Evolutionary conservation across 2,797 vertebrate genomes (phyloP).

Genomic region (Microhierax caerulescens): DNA sequence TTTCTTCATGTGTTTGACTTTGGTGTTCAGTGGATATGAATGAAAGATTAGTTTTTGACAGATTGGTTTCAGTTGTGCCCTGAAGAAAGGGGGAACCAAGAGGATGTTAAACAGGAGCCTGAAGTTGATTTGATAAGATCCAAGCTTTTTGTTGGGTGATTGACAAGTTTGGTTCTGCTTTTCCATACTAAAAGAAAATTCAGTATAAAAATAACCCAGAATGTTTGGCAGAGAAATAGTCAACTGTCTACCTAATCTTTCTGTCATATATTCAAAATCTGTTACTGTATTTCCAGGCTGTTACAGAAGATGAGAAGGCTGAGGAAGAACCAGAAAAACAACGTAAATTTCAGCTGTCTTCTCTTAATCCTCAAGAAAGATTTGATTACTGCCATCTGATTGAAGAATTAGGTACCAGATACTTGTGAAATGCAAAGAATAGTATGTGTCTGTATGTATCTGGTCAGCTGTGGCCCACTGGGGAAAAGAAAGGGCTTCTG

Average conservation of each 20-base stretch:
- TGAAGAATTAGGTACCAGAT: conserved; percentile 88
- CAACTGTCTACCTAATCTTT: not conserved
- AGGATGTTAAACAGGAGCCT: not conserved
- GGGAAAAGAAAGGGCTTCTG: not conserved
- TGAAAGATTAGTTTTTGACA: not conserved
- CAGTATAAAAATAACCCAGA: not conserved
- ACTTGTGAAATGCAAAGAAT: conserved; percentile 7
- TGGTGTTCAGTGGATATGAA: not conserved
- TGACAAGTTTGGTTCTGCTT: conserved; percentile 18
- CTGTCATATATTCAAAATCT: conserved; percentile 1
- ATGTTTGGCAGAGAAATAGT: not conserved
- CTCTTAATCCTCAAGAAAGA: conserved; percentile 94
- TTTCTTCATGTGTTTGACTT: not conserved
- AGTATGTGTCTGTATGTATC: not conserved
- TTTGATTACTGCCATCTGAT: conserved; percentile 95
- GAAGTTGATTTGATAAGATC: not conserved
- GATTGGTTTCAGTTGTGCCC: not conserved
- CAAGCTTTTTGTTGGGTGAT: not conserved
- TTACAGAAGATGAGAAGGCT: conserved; percentile 56
- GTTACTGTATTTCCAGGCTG: conserved; percentile 57
- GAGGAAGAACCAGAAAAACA: conserved; percentile 71
- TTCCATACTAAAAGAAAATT: not conserved
- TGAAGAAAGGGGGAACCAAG: not conserved
- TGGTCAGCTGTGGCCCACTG: not conserved
- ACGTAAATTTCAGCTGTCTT: conserved; percentile 92